Evolutionary conservation across 2,113 vertebrate species (phyloP), one percentile per base, ranked within the genome.

Genomic region (Leucoraja erinaceus): DNA sequence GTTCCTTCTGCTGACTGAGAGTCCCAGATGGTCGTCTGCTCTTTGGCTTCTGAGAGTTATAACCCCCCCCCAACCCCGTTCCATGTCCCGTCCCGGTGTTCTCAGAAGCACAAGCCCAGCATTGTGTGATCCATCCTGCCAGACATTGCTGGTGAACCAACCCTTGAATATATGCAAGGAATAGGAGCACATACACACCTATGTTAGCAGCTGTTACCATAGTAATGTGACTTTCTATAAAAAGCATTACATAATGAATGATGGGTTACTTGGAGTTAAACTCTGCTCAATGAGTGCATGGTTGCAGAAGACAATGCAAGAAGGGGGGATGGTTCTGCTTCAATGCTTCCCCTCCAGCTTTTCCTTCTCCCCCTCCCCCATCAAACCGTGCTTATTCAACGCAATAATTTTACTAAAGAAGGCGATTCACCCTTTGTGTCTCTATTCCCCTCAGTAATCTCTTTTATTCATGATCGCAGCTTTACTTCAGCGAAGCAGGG

Each of bases 11-110:
- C 94, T 92, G 93, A 63, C 59, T 93, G 93, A 79, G 94, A 93
- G 88, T 93, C 94, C 93, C 94, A 94, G 94, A 94, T 94, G 93
- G 92, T 88, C 94, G 94, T 94, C 93, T 77, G 93, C 93, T 18
- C 93, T 0, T 86, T 88, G 16, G 6, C 59, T 28, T 31, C 83
- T 66, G 28, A 31, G 59, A 88, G 9, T 63, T 63, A 6, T 63
- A 88, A 7, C 22, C 20, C 8, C 33, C 33, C 93, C 93, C 94
- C n/a, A 2, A n/a, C 28, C 33, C 31, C 33, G 5, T 7, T 11
- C 12, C 25, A 0, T 3, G 25, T 59, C 84, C 31, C 14, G 9
- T 9, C 63, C 88, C 86, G 14, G 33, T 20, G 5, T 22, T 72
- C 18, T 72, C 31, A 70, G 18, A 22, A 38, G 33, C 61, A 90